Evolutionary conservation across 2,888 invertebrate species (phyloP), one percentile per base, ranked within the genome.

Genomic region (Beris morrisii): DNA sequence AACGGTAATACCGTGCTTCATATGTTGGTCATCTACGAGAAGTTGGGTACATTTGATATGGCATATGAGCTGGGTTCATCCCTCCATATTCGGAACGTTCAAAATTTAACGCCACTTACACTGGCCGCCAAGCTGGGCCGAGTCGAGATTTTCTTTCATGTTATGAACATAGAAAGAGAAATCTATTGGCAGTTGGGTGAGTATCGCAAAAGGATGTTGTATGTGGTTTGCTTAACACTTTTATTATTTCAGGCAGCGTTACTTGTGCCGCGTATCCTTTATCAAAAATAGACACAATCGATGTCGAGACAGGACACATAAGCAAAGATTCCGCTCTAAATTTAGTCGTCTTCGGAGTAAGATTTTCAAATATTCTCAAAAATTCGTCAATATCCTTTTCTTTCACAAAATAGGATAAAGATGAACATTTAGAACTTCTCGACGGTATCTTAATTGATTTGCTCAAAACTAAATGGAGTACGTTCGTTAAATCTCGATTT

Each of bases 1-100:
- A 98, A 98, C 78, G 98, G 98, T 46, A 99, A 99, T 77, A 97
- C 97, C 0, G 93, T 95, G 1, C 83, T 98, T 45, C 99, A 99
- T 77, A 91, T 99, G 89, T 84, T 98, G 54, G 95, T 98, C 59
- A 97, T 99, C 74, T 94, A 96, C 78, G 91, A 95, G 74, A 95
- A 95, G 82, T 81, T 90, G 90, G 86, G 88, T 69, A 93, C 94
- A 78, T 97, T 98, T 77, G 95, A 97, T 80, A 92, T 96, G 86
- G 92, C 93, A 0, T 94, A 95, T 76, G 94, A 95, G 82, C 89
- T 95, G 6, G 97, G 97, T 11, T 91, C 94, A 0, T 91, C 92
- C n/a, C 81, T 97, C 6, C 87, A 92, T 71, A 85, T 96, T 4
- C 87, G 89, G 69, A 99, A 99, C 80, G 85, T 88, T 2, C 88